Evolutionary conservation across 2,797 vertebrate species (phyloP).

Genomic region (Falco rusticolus): DNA sequence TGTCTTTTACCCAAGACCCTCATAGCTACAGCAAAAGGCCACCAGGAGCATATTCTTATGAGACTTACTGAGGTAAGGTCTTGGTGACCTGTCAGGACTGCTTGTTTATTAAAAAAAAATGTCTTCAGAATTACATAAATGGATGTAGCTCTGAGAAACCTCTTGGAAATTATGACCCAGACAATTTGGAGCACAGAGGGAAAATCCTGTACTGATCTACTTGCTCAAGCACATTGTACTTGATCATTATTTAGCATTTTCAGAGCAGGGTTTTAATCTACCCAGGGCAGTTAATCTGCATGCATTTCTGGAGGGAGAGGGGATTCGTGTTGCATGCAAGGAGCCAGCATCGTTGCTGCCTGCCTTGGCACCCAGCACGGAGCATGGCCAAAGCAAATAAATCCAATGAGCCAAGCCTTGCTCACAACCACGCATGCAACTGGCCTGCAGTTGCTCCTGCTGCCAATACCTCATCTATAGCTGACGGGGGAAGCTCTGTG

Average conservation of each 20-base stretch:
- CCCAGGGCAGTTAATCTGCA: not conserved
- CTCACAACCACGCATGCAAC: rapidly evolving
- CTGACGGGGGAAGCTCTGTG: not conserved
- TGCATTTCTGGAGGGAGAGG: not conserved
- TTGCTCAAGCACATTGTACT: not conserved
- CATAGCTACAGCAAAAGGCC: not conserved
- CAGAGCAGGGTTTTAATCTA: not conserved
- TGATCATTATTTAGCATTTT: not conserved
- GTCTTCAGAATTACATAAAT: not conserved
- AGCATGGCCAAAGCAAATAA: not conserved
- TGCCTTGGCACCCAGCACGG: not conserved
- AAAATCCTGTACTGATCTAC: not conserved
- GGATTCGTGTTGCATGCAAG: not conserved
- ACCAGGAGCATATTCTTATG: not conserved
- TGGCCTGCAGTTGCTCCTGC: not conserved
- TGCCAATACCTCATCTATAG: not conserved
- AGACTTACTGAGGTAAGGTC: not conserved
- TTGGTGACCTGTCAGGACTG: not conserved
- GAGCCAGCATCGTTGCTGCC: not conserved
- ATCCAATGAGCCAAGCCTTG: not conserved
- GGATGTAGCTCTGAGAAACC: not conserved
- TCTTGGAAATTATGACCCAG: not conserved
- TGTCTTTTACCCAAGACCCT: not conserved
- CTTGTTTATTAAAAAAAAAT: not conserved
- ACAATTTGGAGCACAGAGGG: not conserved